phyloP scores from a whole-genome alignment of 2,113 vertebrate species.

The Vulpes ferrilata region DNA sequence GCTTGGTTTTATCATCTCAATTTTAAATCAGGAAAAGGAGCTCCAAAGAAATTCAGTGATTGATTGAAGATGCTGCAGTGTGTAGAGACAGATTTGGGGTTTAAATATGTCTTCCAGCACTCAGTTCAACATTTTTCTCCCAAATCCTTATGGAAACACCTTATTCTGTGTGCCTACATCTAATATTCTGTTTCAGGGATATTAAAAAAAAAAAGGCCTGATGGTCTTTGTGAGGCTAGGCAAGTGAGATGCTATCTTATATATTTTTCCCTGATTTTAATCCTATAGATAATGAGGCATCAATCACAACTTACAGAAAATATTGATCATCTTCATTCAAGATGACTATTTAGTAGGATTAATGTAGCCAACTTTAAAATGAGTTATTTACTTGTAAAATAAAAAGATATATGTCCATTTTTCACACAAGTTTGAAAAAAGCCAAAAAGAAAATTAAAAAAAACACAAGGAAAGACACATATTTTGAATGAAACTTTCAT shows the following conservation, averaged over 20 bases:
- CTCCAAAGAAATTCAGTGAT: not conserved
- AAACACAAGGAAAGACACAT: not conserved
- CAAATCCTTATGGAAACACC: not conserved
- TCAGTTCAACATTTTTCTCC: not conserved
- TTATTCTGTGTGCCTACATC: not conserved
- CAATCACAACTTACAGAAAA: not conserved
- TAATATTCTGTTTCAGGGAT: not conserved
- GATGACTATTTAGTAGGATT: not conserved
- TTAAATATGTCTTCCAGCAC: not conserved
- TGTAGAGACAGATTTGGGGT: not conserved
- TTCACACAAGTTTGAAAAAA: not conserved
- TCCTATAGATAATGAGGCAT: not conserved
- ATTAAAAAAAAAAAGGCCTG: not conserved
- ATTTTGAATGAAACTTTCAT: not conserved
- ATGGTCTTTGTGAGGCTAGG: not conserved
- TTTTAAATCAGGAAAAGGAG: not conserved
- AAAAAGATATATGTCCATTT: not conserved
- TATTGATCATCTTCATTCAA: not conserved
- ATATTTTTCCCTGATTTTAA: not conserved
- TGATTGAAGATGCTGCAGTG: not conserved
- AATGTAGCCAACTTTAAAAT: not conserved
- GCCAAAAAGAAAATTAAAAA: not conserved
- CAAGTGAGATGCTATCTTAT: not conserved
- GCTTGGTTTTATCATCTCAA: not conserved
- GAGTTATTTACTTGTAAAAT: not conserved